Percentiles rank a stretch among this genome's conserved stretches.
phyloP scores from a whole-genome alignment of 2,113 vertebrate species.

The Apteryx owenii region DNA sequence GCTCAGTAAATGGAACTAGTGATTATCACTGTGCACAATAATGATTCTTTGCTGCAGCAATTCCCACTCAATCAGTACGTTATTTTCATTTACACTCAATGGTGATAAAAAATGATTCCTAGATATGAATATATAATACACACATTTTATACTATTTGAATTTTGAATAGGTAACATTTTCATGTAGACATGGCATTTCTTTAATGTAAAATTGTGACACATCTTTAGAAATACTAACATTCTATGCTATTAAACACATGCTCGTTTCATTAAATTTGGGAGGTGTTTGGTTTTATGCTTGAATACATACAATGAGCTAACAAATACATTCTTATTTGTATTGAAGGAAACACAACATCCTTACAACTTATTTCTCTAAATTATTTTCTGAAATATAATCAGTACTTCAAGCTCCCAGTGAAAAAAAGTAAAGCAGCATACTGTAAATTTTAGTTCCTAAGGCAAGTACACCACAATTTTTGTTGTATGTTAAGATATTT shows the following conservation, averaged over 20 bases:
- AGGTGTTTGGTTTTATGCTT: neutral
- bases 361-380: neutral
- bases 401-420: neutral
- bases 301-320: neutral
- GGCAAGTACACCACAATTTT: neutral
- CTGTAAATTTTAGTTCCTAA: neutral
- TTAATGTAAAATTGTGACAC: neutral
- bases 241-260: neutral
- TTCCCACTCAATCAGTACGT: neutral
- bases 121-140: neutral
- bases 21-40: neutral
- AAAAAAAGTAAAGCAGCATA: neutral
- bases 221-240: slow-evolving; percentile 4
- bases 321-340: neutral
- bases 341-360: neutral
- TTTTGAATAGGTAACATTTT: neutral
- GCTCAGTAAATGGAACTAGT: neutral
- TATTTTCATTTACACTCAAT: neutral
- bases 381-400: neutral
- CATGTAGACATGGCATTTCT: neutral
- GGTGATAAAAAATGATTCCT: neutral
- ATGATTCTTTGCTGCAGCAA: neutral
- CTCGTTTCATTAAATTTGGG: neutral
- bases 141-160: neutral
- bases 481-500: neutral